A percentile compares a stretch with the other conserved stretches of the same genome.
Evolutionary conservation across 2,113 vertebrate genomes (phyloP).

Genomic region (Perca fluviatilis): DNA sequence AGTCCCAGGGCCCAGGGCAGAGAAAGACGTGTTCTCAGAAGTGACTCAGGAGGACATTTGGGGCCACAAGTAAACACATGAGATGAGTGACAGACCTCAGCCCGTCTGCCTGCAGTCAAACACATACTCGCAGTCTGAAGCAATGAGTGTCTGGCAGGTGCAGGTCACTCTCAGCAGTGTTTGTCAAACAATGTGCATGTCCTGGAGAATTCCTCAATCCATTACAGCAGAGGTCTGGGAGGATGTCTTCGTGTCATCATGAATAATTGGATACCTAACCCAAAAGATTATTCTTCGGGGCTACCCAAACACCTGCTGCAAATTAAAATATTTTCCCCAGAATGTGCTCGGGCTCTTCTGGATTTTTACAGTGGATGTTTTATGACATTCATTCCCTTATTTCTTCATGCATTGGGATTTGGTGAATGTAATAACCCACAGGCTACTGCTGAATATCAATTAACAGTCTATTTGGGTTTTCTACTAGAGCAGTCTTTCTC

Average conservation of each 20-base stretch:
- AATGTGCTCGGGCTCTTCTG: too few relatives aligned
- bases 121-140: not conserved
- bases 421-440: too few relatives aligned
- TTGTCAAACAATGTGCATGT: slow-evolving; percentile 32
- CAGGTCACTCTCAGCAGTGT: not conserved
- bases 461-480: too few relatives aligned
- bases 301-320: not conserved
- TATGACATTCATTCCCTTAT: too few relatives aligned
- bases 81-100: slow-evolving; percentile 4
- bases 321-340: not conserved
- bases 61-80: not conserved
- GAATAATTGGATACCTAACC: slow-evolving; percentile 5
- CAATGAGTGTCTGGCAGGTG: not conserved
- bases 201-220: slow-evolving; percentile 10
- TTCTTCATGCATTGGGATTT: too few relatives aligned
- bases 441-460: too few relatives aligned
- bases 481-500: too few relatives aligned
- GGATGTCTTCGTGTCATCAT: not conserved
- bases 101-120: not conserved
- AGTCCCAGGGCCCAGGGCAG: not conserved
- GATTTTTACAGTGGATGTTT: too few relatives aligned
- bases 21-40: slow-evolving; percentile 23
- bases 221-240: slow-evolving; percentile 12
- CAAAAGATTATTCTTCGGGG: not conserved
- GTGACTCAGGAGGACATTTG: not conserved